Evolutionary conservation across 2,113 vertebrate species (phyloP), one percentile per base, ranked within the genome.

Genomic region (Poecilia latipinna): DNA sequence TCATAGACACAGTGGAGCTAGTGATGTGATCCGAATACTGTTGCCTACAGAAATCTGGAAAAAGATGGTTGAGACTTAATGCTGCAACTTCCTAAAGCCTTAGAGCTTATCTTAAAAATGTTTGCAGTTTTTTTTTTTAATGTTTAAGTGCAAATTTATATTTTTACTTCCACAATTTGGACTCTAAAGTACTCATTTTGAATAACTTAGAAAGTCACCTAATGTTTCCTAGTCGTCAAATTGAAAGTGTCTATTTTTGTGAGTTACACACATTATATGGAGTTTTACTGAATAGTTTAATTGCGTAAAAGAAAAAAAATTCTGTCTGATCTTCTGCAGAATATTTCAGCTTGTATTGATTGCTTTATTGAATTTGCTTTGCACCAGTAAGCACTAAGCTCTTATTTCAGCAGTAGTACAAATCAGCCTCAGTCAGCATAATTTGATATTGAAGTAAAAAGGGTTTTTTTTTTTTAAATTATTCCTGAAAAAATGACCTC

Each of bases 361-460:
- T 86, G 26, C 68, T 75, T 81, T 84, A 86, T 89, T 86, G 83
- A 88, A 76, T 90, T 90, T 83, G 37, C 74, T 66, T 71, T 65
- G 63, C 2, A 28, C 74, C 39, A 29, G 76, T 82, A 73, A 84
- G 71, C 57, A 80, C 68, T 35, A 65, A 80, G 19, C 74, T 88
- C 73, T 80, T 1, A 71, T 88, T 83, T 85, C 77, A 87, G 70
- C 77, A 72, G 61, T 80, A 84, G 75, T 82, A 80, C 83, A 70
- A 37, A 83, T 70, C 7, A 42, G 57, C 60, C 74, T 63, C 22
- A 71, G 75, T 88, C 60, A 51, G 85, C 54, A 86, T 68, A 76
- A 83, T 86, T 75, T 85, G 82, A 86, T 83, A 75, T 75, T 74
- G 63, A 74, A 68, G 39, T 71, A 68, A 89, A 84, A 79, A 28